Conservation (phyloP, 2,888 invertebrate genomes). For the Phyto melanocephala region DNA sequence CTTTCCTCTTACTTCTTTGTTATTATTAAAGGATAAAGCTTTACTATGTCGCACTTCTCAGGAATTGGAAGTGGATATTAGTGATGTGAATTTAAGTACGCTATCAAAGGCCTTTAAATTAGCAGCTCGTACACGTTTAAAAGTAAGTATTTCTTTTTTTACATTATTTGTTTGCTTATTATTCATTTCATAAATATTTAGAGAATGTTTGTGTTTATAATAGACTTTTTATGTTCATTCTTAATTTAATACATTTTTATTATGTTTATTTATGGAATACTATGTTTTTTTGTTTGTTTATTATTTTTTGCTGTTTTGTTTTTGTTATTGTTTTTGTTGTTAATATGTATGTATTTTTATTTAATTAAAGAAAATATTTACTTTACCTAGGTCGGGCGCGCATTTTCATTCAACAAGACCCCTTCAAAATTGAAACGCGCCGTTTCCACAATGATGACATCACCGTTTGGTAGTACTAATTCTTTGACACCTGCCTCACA, state of each 20-base stretch:
- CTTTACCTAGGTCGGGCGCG: constrained; percentile 86
- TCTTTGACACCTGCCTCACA: constrained; percentile 91
- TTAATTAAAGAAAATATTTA: constrained; percentile 58
- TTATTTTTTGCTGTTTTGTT: background rate
- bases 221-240: background rate
- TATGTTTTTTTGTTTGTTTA: constrained; percentile 21
- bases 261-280: background rate
- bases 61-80: constrained; percentile 92
- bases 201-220: background rate
- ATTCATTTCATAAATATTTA: background rate
- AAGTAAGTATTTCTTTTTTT: constrained; percentile 80
- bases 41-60: constrained; percentile 79
- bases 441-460: constrained; percentile 95
- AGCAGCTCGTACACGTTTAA: constrained; percentile 89
- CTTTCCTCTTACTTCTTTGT: background rate
- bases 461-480: constrained; percentile 91
- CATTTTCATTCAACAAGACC: constrained; percentile 97
- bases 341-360: constrained; percentile 20
- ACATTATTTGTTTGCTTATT: no score
- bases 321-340: constrained; percentile 28
- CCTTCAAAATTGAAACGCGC: constrained; percentile 95
- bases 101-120: constrained; percentile 94
- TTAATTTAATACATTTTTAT: background rate
- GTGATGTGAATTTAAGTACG: constrained; percentile 91
- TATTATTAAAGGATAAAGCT: constrained; percentile 74